Percentiles rank a stretch among this genome's conserved stretches.
These are phyloP conservation scores for Blera fallax DNA, from an alignment of 2,888 invertebrate genomes.

Conservation along the genomic window DNA sequence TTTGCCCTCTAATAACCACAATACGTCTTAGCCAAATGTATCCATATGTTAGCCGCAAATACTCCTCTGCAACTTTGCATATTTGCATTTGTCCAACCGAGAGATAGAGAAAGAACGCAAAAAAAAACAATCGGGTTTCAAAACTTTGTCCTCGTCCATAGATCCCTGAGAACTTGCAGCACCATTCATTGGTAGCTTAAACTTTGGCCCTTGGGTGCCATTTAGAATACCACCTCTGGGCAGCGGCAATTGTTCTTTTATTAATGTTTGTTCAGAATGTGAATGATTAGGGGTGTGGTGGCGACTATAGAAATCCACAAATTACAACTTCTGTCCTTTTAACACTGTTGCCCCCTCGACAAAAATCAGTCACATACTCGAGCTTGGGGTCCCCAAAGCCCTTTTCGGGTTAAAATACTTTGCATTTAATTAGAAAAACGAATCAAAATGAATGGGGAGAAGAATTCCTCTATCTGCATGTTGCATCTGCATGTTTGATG, in stretches of 20 bases:
- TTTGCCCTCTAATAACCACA: conserved; percentile 39
- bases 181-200: conserved; percentile 55
- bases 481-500: conserved; percentile 48
- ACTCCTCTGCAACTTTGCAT: conserved; percentile 52
- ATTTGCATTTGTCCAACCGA: conserved; percentile 66
- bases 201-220: conserved; percentile 61
- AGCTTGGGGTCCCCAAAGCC: conserved; percentile 6
- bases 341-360: conserved; percentile 17
- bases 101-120: not conserved
- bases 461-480: conserved; percentile 26
- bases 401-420: conserved; percentile 48
- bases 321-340: conserved; percentile 64
- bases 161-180: conserved; percentile 13
- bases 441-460: not conserved
- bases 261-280: conserved; percentile 67
- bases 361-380: conserved; percentile 36
- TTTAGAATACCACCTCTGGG: conserved; percentile 55
- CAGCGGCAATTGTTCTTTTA: conserved; percentile 66
- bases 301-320: conserved; percentile 36
- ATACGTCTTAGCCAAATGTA: conserved; percentile 40
- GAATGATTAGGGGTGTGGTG: conserved; percentile 38
- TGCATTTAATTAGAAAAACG: conserved; percentile 56
- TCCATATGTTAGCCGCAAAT: conserved; percentile 60
- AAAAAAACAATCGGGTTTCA: conserved; percentile 61
- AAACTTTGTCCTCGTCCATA: conserved; percentile 62